Base-by-base conservation (phyloP, 37 sponge, comb jelly and placozoan species). In the Spongia lamella region DNA sequence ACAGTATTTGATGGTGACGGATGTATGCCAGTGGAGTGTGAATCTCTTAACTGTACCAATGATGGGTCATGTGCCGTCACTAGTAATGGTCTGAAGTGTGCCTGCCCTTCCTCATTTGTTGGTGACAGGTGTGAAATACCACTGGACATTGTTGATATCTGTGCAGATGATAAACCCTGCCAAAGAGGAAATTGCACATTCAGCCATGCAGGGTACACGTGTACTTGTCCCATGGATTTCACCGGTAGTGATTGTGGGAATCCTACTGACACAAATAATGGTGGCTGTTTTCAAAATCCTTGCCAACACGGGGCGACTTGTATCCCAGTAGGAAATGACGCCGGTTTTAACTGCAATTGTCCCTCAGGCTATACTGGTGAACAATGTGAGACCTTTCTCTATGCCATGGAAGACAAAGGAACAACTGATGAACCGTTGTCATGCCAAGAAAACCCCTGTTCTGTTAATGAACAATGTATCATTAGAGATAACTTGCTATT, bases 131-230 rank as follows among this genome's bases (percentile, higher is more conserved):
- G 78, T 51, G 25, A 49, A 32, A 78, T 78, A 17, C 20, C 14
- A 25, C 17, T 1, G 0, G 7, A 7, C 0, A 20, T 29, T 30
- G 67, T 20, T 47, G 38, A 37, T 35, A 6, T 35, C 9, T 78
- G 78, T 47, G 27, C 11, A 27, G 35, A 53, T 36, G 47, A 43
- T 9, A 27, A 33, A 1, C 40, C 53, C 7, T 78, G 78, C 33
- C 11, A 60, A 7, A 39, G 43, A 65, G 68, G 57, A 1, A 27
- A 11, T 1, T 78, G 78, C 43, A 78, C 78, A 0, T 34, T 25
- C 33, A 78, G 78, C 24, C 52, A 78, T 38, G 66, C 38, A 19
- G 70, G 80, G 0, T 54, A n/a, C 29, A 79, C 80, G 1, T 79
- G 80, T 56, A 68, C 70, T 43, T 79, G 80, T 56, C 50, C 58